Conservation (phyloP, 2,888 invertebrate species). For the Mythimna impura region DNA sequence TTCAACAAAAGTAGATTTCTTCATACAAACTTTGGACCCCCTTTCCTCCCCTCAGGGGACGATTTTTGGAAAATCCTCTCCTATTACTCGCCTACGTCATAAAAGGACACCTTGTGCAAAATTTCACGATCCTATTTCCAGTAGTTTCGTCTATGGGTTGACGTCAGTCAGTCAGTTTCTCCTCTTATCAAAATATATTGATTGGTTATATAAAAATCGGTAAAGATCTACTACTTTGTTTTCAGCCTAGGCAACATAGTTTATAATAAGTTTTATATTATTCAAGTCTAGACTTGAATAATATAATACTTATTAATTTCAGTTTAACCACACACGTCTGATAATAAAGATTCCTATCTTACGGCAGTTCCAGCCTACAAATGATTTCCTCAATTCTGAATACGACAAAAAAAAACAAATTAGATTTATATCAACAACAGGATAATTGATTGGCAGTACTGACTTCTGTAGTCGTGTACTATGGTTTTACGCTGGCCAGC, state of each 20-base stretch:
- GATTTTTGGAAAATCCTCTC: no score
- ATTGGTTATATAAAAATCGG: not conserved
- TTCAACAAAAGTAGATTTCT: no score
- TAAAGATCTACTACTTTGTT: not conserved
- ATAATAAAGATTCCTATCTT: constrained; percentile 43
- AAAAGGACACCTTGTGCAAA: no score
- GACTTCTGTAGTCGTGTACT: constrained; percentile 26
- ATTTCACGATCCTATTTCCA: no score
- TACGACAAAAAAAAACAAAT: constrained; percentile 53
- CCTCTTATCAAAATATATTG: not conserved
- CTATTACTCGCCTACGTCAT: no score
- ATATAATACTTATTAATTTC: constrained; percentile 30
- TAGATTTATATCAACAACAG: constrained; percentile 61
- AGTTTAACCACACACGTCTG: constrained; percentile 30
- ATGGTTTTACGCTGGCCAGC: constrained; percentile 55
- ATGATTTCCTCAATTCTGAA: constrained; percentile 60
- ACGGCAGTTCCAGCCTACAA: constrained; percentile 28
- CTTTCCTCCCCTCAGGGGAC: no score
- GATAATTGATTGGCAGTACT: constrained; percentile 60
- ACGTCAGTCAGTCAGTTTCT: no score
- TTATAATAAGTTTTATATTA: no score
- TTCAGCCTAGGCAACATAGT: constrained; percentile 6
- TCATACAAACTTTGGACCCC: no score
- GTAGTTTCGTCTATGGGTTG: no score
- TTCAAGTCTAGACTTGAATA: constrained; percentile 9